phyloP scores from a whole-genome alignment of 2,888 invertebrate genomes.

The Euspilapteryx auroguttella region DNA sequence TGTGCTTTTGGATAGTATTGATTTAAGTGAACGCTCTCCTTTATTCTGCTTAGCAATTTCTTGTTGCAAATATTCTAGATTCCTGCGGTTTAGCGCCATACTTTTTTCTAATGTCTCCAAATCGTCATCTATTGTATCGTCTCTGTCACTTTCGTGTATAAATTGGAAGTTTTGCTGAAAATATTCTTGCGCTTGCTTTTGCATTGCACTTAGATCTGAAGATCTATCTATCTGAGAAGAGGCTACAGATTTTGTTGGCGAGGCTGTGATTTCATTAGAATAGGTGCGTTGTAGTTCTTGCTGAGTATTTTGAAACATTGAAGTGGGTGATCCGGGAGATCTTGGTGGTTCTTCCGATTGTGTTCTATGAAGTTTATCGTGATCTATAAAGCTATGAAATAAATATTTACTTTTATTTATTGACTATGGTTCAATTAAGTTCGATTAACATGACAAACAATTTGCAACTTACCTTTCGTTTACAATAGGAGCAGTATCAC shows the following conservation, averaged over 20 bases:
- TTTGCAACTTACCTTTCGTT: slow-evolving; percentile 37
- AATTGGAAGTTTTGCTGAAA: slow-evolving; percentile 58
- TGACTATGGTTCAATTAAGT: no score
- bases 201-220: slow-evolving; percentile 38
- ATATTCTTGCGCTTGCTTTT: slow-evolving; percentile 49
- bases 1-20: slow-evolving; percentile 45
- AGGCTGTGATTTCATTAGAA: slow-evolving; percentile 44
- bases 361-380: slow-evolving; percentile 78
- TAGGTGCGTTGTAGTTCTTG: slow-evolving; percentile 42
- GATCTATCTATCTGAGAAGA: slow-evolving; percentile 45
- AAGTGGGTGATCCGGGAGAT: slow-evolving; percentile 68
- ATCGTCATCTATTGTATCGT: slow-evolving; percentile 53
- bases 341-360: slow-evolving; percentile 84
- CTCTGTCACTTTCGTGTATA: slow-evolving; percentile 54
- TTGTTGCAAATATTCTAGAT: slow-evolving; percentile 53
- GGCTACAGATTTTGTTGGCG: slow-evolving; percentile 40
- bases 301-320: slow-evolving; percentile 46
- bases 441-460: slow-evolving; percentile 2
- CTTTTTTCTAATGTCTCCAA: slow-evolving; percentile 55
- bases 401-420: no score
- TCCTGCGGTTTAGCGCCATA: slow-evolving; percentile 51
- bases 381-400: slow-evolving; percentile 56
- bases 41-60: slow-evolving; percentile 53
- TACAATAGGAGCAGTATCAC: slow-evolving; percentile 25
- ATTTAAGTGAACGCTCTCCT: slow-evolving; percentile 33